Base-by-base conservation (phyloP, 2,888 invertebrate species). In the Cryptophagus acutangulus region DNA sequence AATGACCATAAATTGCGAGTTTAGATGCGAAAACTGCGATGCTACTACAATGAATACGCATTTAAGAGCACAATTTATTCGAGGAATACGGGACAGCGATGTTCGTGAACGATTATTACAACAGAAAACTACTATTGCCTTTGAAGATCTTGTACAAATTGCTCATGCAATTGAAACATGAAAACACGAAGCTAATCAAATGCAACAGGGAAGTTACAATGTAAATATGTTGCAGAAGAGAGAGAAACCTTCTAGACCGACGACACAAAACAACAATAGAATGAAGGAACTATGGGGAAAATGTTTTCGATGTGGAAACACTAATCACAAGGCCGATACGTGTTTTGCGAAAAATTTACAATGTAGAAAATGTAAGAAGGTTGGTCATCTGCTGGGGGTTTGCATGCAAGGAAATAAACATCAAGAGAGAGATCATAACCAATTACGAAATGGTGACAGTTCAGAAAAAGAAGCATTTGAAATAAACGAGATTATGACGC, bases 261-360 rank as follows among this genome's bases (percentile, higher is more conserved):
- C 24, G n/a, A n/a, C n/a, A n/a, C n/a, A n/a, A n/a, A n/a, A n/a
- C n/a, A n/a, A n/a, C 24, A 20, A n/a, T n/a, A 20, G 6, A 41
- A 38, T 28, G 14, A 40, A 44, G n/a, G 39, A 37, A 17, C 15
- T 39, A n/a, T 30, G 16, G 8, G 14, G 12, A 3, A 31, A 8
- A 12, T 31, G 31, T 15, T 31, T 31, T 3, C 31, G 12, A 10
- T 31, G 31, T 15, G 31, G 31, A 10, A 31, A 31, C 5, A 5
- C 16, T 10, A 31, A 31, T 16, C 31, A 31, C 16, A 8, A 15
- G 9, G 8, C 31, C 8, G 16, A 31, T 31, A 31, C 13, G n/a
- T 31, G 31, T 16, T 15, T 15, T 9, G 31, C 12, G 3, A 31
- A 31, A 16, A 12, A n/a, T 12, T 15, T 31, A 31, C 8, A 31